Evolutionary conservation across 2,888 invertebrate genomes (phyloP).

Genomic region (Agonopterix heracliana): DNA sequence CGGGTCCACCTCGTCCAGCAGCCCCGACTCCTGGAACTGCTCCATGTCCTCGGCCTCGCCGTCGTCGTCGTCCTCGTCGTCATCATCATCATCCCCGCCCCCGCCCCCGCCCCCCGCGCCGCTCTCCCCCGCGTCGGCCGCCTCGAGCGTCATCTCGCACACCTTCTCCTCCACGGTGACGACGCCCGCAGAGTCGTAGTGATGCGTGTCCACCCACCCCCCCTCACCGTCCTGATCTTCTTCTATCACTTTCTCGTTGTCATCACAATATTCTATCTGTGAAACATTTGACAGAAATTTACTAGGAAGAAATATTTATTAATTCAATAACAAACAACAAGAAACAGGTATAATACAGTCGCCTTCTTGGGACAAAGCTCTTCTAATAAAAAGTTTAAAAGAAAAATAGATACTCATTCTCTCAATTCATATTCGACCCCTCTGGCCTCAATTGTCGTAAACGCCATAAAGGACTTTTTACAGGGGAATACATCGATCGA

Average conservation of each 20-base stretch:
- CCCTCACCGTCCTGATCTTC: constrained; percentile 89
- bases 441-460: too few relatives aligned
- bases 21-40: constrained; percentile 96
- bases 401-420: too few relatives aligned
- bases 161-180: constrained; percentile 82
- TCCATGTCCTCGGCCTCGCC: constrained; percentile 98
- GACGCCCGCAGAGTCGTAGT: constrained; percentile 77
- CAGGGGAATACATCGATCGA: too few relatives aligned
- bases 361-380: too few relatives aligned
- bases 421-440: too few relatives aligned
- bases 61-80: constrained; percentile 88
- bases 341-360: too few relatives aligned
- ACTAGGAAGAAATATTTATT: too few relatives aligned
- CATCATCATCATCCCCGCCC: constrained; percentile 80
- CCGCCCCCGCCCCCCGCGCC: constrained; percentile 56
- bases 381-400: too few relatives aligned
- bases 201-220: constrained; percentile 99
- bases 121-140: constrained; percentile 67
- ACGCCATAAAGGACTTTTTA: too few relatives aligned
- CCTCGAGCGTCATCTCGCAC: constrained; percentile 91
- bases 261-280: constrained; percentile 93
- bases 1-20: constrained; percentile 92
- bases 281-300: not conserved
- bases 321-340: too few relatives aligned
- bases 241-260: constrained; percentile 94